phyloP scores from a whole-genome alignment of 2,113 vertebrate species.

The Bubo bubo region DNA sequence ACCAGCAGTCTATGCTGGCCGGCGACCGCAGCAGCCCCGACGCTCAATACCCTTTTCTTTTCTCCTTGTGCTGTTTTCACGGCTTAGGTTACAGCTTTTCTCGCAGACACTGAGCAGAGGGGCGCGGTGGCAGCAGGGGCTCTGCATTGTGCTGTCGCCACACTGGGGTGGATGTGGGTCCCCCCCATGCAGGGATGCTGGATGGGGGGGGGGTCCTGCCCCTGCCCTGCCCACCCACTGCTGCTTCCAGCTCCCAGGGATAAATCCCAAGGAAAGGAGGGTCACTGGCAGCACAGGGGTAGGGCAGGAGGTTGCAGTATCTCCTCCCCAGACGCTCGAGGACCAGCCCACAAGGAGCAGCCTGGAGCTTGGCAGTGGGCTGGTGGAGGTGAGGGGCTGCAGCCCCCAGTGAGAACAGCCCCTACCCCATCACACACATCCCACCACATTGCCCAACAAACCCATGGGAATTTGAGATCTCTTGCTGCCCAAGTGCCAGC shows the following conservation, averaged over 20 bases:
- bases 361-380: not conserved
- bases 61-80: conserved; percentile 8
- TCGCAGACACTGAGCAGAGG: not conserved
- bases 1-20: conserved; percentile 66
- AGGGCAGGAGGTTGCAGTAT: not conserved
- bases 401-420: not conserved
- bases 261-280: not conserved
- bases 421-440: not conserved
- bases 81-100: conserved; percentile 56
- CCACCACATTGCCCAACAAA: not conserved
- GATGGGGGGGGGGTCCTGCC: not conserved
- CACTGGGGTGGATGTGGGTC: not conserved
- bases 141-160: not conserved
- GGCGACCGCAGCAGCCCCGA: conserved; percentile 57
- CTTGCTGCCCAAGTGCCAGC: not conserved
- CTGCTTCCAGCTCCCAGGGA: not conserved
- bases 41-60: conserved; percentile 71
- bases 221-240: not conserved
- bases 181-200: rapidly evolving
- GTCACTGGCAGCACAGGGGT: not conserved
- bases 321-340: not conserved
- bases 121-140: not conserved
- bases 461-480: not conserved
- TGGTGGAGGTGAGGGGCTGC: not conserved
- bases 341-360: not conserved